These are phyloP conservation scores for Artibeus lituratus DNA, from an alignment of 2,797 vertebrate species.

Conservation along the genomic window DNA sequence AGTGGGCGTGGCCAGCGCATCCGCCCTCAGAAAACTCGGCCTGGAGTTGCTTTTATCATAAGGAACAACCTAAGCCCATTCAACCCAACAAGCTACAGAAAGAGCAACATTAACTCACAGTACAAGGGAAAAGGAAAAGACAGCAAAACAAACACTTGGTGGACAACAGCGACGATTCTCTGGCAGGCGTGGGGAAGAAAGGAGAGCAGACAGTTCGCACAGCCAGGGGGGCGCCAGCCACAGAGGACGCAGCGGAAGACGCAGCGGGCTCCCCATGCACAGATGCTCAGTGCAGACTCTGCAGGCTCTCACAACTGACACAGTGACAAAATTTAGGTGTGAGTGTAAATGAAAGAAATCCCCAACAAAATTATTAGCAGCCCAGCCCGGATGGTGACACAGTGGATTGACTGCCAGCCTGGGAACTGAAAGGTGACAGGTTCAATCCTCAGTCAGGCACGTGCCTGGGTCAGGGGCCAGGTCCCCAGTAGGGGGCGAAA, in stretches of 20 bases:
- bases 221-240: fast-evolving
- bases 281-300: neutral
- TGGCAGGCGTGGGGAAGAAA: neutral
- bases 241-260: too few relatives aligned
- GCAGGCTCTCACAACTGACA: fast-evolving
- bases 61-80: neutral
- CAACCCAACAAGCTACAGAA: neutral
- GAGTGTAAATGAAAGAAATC: neutral
- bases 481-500: too few relatives aligned
- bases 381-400: too few relatives aligned
- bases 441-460: too few relatives aligned
- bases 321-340: fast-evolving
- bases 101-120: neutral
- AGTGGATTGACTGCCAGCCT: too few relatives aligned
- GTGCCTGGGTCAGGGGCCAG: too few relatives aligned
- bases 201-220: fast-evolving
- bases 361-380: neutral
- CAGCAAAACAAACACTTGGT: neutral
- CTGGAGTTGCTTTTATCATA: neutral
- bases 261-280: too few relatives aligned
- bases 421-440: too few relatives aligned
- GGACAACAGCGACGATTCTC: neutral
- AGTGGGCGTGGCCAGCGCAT: fast-evolving
- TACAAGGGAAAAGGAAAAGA: neutral
- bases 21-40: neutral